phyloP scores from a whole-genome alignment of 2,113 vertebrate species.

The Erpornis zantholeuca region DNA sequence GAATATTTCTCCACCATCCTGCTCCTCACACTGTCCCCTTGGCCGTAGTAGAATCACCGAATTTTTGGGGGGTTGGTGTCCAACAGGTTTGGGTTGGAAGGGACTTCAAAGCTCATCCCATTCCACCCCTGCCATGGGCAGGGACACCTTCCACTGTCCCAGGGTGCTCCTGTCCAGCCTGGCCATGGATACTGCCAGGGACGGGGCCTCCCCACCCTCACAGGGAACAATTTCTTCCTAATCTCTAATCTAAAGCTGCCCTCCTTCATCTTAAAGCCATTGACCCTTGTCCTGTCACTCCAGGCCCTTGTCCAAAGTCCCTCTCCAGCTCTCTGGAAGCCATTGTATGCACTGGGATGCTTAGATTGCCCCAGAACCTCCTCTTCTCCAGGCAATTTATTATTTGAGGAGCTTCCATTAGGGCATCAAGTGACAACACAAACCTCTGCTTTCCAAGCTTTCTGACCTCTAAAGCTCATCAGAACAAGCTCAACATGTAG shows the following conservation, averaged over 20 bases:
- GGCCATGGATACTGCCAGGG: neutral
- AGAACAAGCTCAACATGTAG: accelerated
- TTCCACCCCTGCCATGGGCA: neutral
- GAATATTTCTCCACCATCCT: neutral
- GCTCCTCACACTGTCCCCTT: neutral
- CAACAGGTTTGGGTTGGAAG: neutral
- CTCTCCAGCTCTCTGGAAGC: neutral
- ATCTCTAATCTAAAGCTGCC: neutral
- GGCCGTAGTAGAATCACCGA: accelerated
- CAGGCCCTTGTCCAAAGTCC: neutral
- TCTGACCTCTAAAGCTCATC: neutral
- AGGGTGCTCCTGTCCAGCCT: accelerated
- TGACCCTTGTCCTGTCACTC: neutral
- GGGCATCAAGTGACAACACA: neutral
- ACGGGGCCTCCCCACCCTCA: neutral
- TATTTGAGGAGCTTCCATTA: neutral
- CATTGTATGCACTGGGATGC: neutral
- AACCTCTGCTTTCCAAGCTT: neutral
- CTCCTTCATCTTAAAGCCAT: neutral
- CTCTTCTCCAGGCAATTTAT: neutral
- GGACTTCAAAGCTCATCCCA: accelerated
- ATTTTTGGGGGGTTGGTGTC: neutral
- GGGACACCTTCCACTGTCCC: neutral
- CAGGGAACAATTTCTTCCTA: neutral
- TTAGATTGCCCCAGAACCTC: neutral